Conservation (phyloP, 2,888 invertebrate genomes). For the Aricia artaxerxes region DNA sequence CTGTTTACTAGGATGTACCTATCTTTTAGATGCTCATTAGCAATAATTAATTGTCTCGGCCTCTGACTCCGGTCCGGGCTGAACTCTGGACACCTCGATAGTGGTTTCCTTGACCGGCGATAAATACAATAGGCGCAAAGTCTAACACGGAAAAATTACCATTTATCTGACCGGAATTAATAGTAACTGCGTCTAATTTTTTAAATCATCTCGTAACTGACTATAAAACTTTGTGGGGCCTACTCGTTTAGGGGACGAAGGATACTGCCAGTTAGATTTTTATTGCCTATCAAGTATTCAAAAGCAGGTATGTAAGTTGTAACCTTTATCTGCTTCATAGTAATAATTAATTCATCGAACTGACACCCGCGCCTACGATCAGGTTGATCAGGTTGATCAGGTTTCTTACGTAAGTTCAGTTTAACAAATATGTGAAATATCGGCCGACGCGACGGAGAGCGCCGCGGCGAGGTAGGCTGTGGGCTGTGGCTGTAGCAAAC, state of each 20-base stretch:
- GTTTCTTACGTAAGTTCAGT: constrained; percentile 10
- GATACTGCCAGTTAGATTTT: neutral
- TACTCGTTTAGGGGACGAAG: neutral
- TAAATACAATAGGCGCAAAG: constrained; percentile 16
- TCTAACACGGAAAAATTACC: neutral
- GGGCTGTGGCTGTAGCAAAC: too few relatives aligned
- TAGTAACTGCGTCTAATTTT: neutral
- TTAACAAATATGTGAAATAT: neutral
- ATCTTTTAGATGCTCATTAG: neutral
- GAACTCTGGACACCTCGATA: constrained; percentile 26
- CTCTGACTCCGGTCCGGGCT: constrained; percentile 30
- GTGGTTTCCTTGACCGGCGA: constrained; percentile 11
- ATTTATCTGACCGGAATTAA: neutral
- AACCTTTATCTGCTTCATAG: constrained; percentile 7
- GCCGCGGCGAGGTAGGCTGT: neutral
- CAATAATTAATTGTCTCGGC: neutral
- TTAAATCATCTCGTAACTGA: neutral
- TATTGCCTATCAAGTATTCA: neutral
- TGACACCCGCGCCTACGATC: neutral
- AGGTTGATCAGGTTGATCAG: neutral
- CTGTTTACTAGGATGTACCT: neutral
- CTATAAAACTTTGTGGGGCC: neutral
- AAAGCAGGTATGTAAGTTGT: neutral
- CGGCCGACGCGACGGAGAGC: neutral
- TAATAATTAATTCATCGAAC: neutral